These are phyloP conservation scores for Drosophila kuntzei DNA, from an alignment of 2,888 invertebrate genomes.

Conservation along the genomic window DNA sequence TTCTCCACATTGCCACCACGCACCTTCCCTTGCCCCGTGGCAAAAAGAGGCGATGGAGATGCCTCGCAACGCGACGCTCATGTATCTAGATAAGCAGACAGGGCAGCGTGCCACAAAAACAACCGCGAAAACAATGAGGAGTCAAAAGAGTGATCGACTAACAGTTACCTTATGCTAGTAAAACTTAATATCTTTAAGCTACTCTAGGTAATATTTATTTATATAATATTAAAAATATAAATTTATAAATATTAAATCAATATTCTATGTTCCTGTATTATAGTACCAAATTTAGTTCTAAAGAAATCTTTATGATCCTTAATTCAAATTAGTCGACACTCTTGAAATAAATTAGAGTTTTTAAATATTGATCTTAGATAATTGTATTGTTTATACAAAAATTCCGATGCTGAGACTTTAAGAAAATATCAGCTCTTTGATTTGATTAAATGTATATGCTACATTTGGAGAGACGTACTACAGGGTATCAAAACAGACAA, in stretches of 20 bases:
- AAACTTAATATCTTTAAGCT: background rate
- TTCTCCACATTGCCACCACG: constrained; percentile 47
- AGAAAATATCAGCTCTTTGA: background rate
- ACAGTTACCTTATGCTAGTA: constrained; percentile 30
- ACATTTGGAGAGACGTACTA: background rate
- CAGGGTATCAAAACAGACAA: constrained; percentile 42
- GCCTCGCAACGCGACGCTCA: too few species aligned
- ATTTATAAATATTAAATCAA: background rate
- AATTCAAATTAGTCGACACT: too few species aligned
- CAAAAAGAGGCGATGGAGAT: too few species aligned
- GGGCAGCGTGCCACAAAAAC: constrained; percentile 55
- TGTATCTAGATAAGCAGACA: constrained; percentile 73
- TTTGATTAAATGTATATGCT: background rate
- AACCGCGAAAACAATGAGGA: constrained; percentile 19
- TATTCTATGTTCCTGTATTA: background rate
- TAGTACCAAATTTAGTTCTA: background rate
- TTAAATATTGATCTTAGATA: too few species aligned
- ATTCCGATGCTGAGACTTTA: too few species aligned
- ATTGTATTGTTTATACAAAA: too few species aligned
- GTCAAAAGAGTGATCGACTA: background rate
- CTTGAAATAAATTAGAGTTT: too few species aligned
- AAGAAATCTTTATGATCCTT: background rate
- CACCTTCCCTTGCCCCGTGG: too few species aligned
- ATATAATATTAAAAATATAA: too few species aligned
- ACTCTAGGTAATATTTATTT: background rate